Base-by-base conservation (phyloP, 2,797 vertebrate species). In the Myotis planiceps region DNA sequence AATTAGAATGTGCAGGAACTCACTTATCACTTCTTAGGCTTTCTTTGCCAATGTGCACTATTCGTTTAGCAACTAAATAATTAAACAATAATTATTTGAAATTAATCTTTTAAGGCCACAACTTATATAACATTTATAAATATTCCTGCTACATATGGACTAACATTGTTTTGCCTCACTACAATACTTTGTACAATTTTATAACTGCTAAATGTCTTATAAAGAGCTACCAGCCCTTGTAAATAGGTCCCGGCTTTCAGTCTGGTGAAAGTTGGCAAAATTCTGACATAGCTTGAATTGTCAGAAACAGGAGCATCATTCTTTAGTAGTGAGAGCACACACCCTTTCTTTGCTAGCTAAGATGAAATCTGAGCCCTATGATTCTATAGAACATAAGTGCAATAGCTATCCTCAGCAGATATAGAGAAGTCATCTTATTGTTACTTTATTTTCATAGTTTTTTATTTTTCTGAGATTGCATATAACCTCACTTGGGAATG, bases 91-190 rank as follows among this genome's bases (percentile, higher is more conserved):
- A 13, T 60, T 60, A 60, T 60, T 60, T 74, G 63, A 85, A 93
- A 80, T 47, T 32, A 88, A 39, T 47, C 68, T 97, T 84, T 85
- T 21, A 65, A 80, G 42, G 63, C 18, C 63, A 81, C 37, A 81
- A 34, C 29, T 74, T 68, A 21, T 15, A 5, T 71, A 83, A 79
- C 2, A 42, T 86, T 85, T 80, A 49, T 76, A 72, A 69, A 51
- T 88, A 27, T 74, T 84, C 55, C 83, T 89, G 53, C 39, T 92
- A 47, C 1, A 10, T 37, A 25, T 25, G 66, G 34, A 69, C 29
- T 94, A 53, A 81, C 21, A 34, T 58, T 51, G 91, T 96, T 92
- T 95, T 89, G n/a, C 27, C 82, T 92, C 23, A 65, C 42, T 79
- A 6, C 7, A 81, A 29, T 92, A 69, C 29, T 7, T 88, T 65